These are phyloP conservation scores for Andrena minutula DNA, from an alignment of 2,888 invertebrate species.

Conservation along the genomic window DNA sequence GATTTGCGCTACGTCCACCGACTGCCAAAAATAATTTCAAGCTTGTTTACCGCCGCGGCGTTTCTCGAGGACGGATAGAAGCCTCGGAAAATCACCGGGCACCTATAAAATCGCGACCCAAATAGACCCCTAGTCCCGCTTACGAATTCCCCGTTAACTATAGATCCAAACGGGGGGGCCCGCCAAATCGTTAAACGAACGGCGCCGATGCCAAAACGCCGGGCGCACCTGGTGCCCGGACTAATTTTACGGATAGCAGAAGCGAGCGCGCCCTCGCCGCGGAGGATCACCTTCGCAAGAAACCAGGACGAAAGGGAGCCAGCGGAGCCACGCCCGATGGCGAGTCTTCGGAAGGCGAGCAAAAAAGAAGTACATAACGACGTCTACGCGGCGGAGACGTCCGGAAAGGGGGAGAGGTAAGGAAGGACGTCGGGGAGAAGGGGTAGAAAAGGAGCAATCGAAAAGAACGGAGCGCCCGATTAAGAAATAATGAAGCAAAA, in stretches of 20 bases:
- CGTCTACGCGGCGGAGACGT: neutral
- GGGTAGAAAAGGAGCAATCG: conserved; percentile 38
- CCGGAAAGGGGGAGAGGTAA: conserved; percentile 6
- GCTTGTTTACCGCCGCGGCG: conserved; percentile 23
- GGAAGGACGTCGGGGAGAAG: neutral
- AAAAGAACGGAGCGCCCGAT: conserved; percentile 53
- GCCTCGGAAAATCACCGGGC: conserved; percentile 3
- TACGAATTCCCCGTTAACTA: neutral
- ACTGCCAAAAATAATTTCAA: conserved; percentile 28
- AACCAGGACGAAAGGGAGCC: neutral
- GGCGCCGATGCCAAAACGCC: neutral
- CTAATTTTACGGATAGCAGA: neutral
- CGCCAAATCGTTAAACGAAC: conserved; percentile 27
- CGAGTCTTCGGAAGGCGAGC: neutral
- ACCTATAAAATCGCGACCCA: conserved; percentile 1
- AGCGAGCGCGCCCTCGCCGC: no score
- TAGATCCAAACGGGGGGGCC: neutral
- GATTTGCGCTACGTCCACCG: no score
- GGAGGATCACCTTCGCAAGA: no score
- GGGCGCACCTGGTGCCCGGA: neutral
- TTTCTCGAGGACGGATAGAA: conserved; percentile 2
- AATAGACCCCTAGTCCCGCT: neutral
- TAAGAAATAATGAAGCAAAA: conserved; percentile 64
- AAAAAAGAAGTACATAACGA: neutral
- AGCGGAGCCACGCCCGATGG: conserved; percentile 40